These are phyloP conservation scores for Drosophila cardini DNA, from an alignment of 1,140 invertebrate species.

Conservation along the genomic window DNA sequence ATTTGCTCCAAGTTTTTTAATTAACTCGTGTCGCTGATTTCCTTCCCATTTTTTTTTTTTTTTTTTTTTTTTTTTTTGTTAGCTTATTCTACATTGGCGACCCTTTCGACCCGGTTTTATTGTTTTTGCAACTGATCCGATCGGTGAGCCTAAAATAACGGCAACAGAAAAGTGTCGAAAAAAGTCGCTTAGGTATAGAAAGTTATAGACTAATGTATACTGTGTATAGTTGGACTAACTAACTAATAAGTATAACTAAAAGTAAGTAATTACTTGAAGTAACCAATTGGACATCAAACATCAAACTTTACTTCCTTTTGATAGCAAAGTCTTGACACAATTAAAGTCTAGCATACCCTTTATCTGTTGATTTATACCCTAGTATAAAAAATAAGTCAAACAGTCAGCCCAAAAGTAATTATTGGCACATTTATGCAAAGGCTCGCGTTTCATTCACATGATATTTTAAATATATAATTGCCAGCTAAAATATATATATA, in stretches of 20 bases:
- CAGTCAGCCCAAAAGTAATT: conserved; percentile 72
- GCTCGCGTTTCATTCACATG: conserved; percentile 62
- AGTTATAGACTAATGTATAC: background rate
- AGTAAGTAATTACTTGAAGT: too few relatives aligned
- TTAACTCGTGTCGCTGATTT: conserved; percentile 65
- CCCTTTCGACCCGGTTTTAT: conserved; percentile 8
- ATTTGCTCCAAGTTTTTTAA: conserved; percentile 71
- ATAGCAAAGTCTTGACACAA: too few relatives aligned
- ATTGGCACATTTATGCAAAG: conserved; percentile 81
- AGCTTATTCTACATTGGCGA: too few relatives aligned
- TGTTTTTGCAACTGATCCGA: conserved; percentile 64
- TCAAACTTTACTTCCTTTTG: too few relatives aligned
- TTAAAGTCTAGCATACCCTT: background rate
- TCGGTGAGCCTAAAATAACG: conserved; percentile 46
- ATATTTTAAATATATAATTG: conserved; percentile 81
- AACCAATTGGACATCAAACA: too few relatives aligned
- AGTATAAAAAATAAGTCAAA: conserved; percentile 43
- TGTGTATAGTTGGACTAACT: too few relatives aligned
- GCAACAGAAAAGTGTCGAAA: conserved; percentile 9
- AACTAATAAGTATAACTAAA: too few relatives aligned
- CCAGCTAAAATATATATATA: conserved; percentile 48
- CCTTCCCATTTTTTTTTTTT: conserved; percentile 2
- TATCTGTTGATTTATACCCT: background rate
- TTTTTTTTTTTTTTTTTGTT: background rate
- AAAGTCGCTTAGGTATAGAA: background rate